Evolutionary conservation across 2,888 invertebrate genomes (phyloP).

Genomic region (Amorpha juglandis): DNA sequence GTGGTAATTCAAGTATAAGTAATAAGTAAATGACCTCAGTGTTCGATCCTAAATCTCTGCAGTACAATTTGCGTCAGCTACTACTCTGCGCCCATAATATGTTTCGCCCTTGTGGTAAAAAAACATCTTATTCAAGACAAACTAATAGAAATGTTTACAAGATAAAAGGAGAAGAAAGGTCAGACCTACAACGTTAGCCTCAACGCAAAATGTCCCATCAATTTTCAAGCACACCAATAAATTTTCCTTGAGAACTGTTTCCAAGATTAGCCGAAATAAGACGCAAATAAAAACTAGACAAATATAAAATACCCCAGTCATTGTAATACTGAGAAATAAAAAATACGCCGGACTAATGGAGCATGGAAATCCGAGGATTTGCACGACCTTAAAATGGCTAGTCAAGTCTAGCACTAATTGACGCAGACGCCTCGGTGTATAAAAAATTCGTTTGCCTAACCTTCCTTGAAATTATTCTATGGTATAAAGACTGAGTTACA

Average conservation of each 20-base stretch:
- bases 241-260: slow-evolving; percentile 13
- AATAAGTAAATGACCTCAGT: too few species aligned
- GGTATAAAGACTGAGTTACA: too few species aligned
- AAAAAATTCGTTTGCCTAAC: slow-evolving; percentile 11
- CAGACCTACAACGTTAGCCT: not conserved
- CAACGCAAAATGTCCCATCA: slow-evolving; percentile 1
- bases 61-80: not conserved
- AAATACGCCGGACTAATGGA: slow-evolving; percentile 16
- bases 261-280: slow-evolving; percentile 1
- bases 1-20: too few species aligned
- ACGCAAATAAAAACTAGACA: not conserved
- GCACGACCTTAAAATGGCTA: slow-evolving; percentile 11
- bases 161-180: not conserved
- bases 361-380: not conserved
- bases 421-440: slow-evolving; percentile 4
- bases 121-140: not conserved
- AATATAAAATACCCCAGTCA: not conserved
- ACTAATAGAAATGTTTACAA: not conserved
- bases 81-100: not conserved
- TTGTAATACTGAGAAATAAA: not conserved
- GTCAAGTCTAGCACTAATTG: slow-evolving; percentile 13
- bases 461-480: not conserved
- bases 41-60: too few species aligned
- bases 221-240: slow-evolving; percentile 3
- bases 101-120: not conserved